phyloP scores from a whole-genome alignment of 2,113 vertebrate species.

The Microcebus murinus region DNA sequence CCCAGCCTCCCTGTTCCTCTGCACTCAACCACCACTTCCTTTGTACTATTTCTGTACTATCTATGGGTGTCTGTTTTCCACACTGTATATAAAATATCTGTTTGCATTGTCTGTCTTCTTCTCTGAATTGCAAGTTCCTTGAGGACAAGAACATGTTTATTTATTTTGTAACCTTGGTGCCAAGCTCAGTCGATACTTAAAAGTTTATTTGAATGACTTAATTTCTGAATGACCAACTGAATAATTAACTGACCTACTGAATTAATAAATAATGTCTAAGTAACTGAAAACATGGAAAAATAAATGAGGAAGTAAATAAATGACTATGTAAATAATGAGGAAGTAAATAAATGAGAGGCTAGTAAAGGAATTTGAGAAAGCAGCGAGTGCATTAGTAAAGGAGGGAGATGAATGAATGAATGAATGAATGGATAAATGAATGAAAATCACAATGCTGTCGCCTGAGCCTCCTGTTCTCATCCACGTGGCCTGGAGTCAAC shows the following conservation, averaged over 20 bases:
- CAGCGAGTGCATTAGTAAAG: neutral
- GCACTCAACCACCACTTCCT: neutral
- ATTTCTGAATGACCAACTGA: neutral
- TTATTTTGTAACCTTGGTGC: neutral
- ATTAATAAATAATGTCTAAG: neutral
- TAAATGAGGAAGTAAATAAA: neutral
- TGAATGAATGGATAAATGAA: neutral
- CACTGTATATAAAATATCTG: neutral
- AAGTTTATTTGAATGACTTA: neutral
- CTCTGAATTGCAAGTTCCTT: neutral
- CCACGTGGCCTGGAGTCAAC: neutral
- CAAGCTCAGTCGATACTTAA: neutral
- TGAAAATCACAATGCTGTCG: neutral
- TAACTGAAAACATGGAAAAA: neutral
- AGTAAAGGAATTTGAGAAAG: neutral
- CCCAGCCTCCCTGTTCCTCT: rapidly evolving
- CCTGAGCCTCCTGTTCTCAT: neutral
- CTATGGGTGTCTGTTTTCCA: neutral
- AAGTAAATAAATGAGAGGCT: neutral
- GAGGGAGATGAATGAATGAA: too few species aligned
- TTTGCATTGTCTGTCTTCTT: too few species aligned
- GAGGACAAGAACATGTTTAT: neutral
- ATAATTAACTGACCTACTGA: neutral
- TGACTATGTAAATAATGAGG: neutral
- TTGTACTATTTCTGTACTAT: neutral